Evolutionary conservation across 2,888 invertebrate genomes (phyloP).

Genomic region (Tineola bisselliella): DNA sequence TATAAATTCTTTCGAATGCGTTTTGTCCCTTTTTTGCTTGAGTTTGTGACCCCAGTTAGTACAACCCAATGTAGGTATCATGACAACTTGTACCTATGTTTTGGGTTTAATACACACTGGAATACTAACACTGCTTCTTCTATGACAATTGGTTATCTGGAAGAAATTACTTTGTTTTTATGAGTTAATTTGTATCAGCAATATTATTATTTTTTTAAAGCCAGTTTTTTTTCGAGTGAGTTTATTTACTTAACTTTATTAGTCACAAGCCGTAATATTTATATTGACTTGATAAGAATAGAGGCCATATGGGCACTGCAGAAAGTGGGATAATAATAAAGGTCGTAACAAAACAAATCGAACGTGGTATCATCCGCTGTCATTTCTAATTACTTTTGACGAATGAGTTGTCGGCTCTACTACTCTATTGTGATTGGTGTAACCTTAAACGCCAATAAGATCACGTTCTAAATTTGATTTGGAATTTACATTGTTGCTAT

Average conservation of each 20-base stretch:
- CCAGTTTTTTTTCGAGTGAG: too few relatives aligned
- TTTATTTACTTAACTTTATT: too few relatives aligned
- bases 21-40: background rate
- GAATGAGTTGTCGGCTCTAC: background rate
- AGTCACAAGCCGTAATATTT: too few relatives aligned
- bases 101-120: too few relatives aligned
- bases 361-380: constrained; percentile 2
- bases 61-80: too few relatives aligned
- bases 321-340: background rate
- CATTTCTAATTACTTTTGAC: constrained; percentile 14
- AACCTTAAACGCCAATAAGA: constrained; percentile 5
- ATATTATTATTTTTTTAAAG: too few relatives aligned
- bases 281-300: too few relatives aligned
- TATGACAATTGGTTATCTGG: too few relatives aligned
- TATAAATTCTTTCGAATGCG: background rate
- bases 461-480: constrained; percentile 1
- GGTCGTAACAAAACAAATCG: background rate
- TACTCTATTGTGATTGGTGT: constrained; percentile 1
- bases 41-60: background rate
- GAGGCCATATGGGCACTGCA: background rate
- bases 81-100: too few relatives aligned
- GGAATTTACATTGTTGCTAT: background rate
- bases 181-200: too few relatives aligned
- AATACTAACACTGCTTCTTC: too few relatives aligned
- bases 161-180: too few relatives aligned